Base-by-base conservation (phyloP, 1,140 invertebrate species). In the Holotrichia oblita region DNA sequence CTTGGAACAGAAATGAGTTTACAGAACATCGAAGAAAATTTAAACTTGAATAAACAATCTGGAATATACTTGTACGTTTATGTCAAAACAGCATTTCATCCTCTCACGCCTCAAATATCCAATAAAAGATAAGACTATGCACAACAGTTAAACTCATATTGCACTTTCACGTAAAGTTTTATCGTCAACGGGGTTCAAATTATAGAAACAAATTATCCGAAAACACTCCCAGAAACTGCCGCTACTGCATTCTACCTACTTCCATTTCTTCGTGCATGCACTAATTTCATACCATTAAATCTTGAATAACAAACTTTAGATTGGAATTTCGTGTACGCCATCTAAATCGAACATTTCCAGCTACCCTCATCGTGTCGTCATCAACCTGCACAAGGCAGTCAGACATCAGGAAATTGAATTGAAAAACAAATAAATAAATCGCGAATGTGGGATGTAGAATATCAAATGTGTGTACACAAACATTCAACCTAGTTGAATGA, bases 401-500 rank as follows among this genome's bases (percentile, higher is more conserved):
- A 73, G 24, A 8, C 24, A 27, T 24, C 42, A 72, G 41, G 77
- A 78, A 78, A 78, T 78, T 73, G 77, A 78, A 78, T 78, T 73
- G 40, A 48, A 73, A 74, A 78, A 78, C 77, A 78, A 73, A 73
- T 69, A 78, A 34, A 78, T 72, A 78, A 78, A 78, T 78, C 59
- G 69, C 40, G 22, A 61, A 20, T 17, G 44, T n/a, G 76, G 44
- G 27, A 34, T 34, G 27, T 34, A 34, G 27, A 24, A 10, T 17
- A 20, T 41, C 74, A 34, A 24, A 76, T 41, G 24, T 77, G 27
- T 77, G 42, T 69, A 22, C 48, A n/a, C 17, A 55, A 17, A 20
- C 24, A 69, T 69, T 69, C 7, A 69, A 69, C 12, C 22, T 20
- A 12, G n/a, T n/a, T n/a, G 61, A 20, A 22, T 69, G 12, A 34